A percentile compares a stretch with the other conserved stretches of the same genome.
phyloP scores from a whole-genome alignment of 1,140 invertebrate genomes.

The Bombus difficillimus region DNA sequence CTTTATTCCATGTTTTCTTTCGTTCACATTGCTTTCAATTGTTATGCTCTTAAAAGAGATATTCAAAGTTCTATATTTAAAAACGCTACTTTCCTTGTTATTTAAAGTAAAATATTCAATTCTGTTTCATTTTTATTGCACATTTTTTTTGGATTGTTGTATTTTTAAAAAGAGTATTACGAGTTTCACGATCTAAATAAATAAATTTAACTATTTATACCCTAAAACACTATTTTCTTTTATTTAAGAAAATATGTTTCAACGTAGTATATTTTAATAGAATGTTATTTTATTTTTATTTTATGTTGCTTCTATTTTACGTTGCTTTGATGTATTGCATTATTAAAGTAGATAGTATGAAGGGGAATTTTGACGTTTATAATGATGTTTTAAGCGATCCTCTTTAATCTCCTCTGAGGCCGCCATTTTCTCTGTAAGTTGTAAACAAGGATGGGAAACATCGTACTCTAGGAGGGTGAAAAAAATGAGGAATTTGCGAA shows the following conservation, averaged over 20 bases:
- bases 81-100: background rate
- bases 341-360: background rate
- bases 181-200: background rate
- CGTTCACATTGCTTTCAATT: too few species aligned
- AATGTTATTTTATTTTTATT: background rate
- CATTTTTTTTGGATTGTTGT: background rate
- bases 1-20: too few species aligned
- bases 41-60: too few species aligned
- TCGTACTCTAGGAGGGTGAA: too few species aligned
- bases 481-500: conserved; percentile 3
- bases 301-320: background rate
- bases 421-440: background rate
- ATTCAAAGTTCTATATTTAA: too few species aligned
- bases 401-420: background rate
- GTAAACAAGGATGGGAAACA: background rate
- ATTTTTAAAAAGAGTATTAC: background rate
- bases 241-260: too few species aligned
- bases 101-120: background rate
- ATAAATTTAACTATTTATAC: background rate
- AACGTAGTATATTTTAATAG: too few species aligned
- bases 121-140: background rate
- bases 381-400: background rate
- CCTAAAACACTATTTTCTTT: background rate
- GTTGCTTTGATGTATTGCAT: background rate
- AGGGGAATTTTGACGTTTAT: background rate